Evolutionary conservation across 2,888 invertebrate genomes (phyloP), one percentile per base, ranked within the genome.

Genomic region (Dryobotodes eremita): DNA sequence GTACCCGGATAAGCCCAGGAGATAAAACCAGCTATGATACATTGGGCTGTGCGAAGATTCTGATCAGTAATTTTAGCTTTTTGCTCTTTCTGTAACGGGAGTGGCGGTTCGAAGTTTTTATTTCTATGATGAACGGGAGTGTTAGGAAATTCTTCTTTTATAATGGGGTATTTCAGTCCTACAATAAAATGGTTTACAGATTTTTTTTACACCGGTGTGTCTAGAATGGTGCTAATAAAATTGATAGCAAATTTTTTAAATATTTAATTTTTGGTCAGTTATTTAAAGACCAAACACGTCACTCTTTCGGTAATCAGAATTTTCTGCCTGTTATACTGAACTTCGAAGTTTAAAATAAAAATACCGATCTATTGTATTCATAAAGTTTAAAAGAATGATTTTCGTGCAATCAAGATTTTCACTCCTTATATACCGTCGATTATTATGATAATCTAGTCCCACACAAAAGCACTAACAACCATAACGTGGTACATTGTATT

Each of bases 1-100:
- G 88, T 78, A 84, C 64, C 81, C 80, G 83, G 89, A 89, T 89
- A 89, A 89, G 90, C 76, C 83, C 82, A 74, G 82, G 61, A 90
- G 90, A 90, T 90, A 89, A 90, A 68, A 71, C 79, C 76, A 69
- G 85, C 88, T 82, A 86, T 89, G 90, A 89, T 90, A 88, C 86
- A 89, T 90, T 77, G 84, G 83, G 79, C 83, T 77, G 82, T 80
- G 70, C 72, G 62, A 81, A 89, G 90, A 88, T 89, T 83, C 73
- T 20, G 80, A 89, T 90, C 87, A 80, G 85, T 88, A 88, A 88
- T 88, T 88, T 87, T 83, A 80, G 83, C 87, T 87, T 90, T 88
- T 88, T 87, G 82, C 82, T 79, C 72, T 72, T 71, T 72, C 69
- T 70, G 68, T 85, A 82, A 85, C 86, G 81, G 79, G 84, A 78